These are phyloP conservation scores for Maconellicoccus hirsutus DNA, from an alignment of 1,140 invertebrate species.

Conservation along the genomic window DNA sequence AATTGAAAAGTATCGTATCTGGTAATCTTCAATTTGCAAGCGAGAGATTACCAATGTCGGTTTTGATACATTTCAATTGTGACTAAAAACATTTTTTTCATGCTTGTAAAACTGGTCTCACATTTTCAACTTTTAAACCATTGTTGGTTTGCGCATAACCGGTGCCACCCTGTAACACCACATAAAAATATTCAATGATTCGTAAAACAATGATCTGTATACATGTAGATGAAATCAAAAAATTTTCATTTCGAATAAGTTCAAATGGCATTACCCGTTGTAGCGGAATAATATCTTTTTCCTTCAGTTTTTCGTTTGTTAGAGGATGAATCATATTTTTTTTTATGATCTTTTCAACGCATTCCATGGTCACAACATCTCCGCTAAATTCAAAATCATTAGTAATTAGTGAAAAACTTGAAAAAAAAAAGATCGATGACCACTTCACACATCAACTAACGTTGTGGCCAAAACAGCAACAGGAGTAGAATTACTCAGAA, in stretches of 20 bases:
- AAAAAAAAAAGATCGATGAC: too few relatives aligned
- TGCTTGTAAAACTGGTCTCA: constrained; percentile 75
- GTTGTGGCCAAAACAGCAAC: constrained; percentile 83
- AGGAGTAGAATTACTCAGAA: constrained; percentile 85
- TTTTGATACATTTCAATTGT: too few relatives aligned
- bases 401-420: constrained; percentile 11
- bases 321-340: constrained; percentile 96
- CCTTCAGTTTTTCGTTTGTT: constrained; percentile 71
- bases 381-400: constrained; percentile 46
- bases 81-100: constrained; percentile 35
- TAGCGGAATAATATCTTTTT: constrained; percentile 84
- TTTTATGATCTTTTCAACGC: constrained; percentile 90
- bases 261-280: constrained; percentile 54
- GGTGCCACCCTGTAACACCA: constrained; percentile 82
- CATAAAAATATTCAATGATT: constrained; percentile 30
- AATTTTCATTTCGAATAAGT: not conserved
- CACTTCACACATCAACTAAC: constrained; percentile 43
- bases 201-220: too few relatives aligned
- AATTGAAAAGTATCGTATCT: too few relatives aligned
- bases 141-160: constrained; percentile 81
- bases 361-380: constrained; percentile 92
- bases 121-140: constrained; percentile 68
- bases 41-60: too few relatives aligned
- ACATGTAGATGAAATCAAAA: constrained; percentile 26
- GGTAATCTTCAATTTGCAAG: too few relatives aligned